Conservation (phyloP, 2,113 vertebrate species). For the Excalfactoria chinensis region DNA sequence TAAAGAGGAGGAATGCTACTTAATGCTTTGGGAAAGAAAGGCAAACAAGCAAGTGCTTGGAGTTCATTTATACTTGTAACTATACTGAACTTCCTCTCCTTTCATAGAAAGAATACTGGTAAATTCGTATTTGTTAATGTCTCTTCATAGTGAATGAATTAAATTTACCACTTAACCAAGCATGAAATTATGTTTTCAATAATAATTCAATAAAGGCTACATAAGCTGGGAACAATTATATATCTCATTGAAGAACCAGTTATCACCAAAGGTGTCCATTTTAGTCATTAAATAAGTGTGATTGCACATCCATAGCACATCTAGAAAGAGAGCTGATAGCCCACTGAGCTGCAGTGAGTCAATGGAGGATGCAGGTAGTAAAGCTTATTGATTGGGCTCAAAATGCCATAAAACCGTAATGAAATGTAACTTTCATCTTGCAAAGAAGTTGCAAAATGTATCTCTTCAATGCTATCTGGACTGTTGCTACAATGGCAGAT, state of each 20-base stretch:
- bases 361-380: neutral
- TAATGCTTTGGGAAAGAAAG: neutral
- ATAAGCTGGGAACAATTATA: constrained; percentile 66
- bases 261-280: constrained; percentile 20
- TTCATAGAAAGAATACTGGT: constrained; percentile 17
- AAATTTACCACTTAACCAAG: constrained; percentile 76
- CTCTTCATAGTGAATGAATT: constrained; percentile 68
- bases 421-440: constrained; percentile 39
- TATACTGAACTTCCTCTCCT: neutral
- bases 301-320: constrained; percentile 30
- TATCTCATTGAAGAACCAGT: constrained; percentile 19
- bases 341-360: constrained; percentile 29
- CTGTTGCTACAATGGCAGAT: neutral
- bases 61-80: neutral
- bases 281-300: constrained; percentile 30
- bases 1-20: neutral
- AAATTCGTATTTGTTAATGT: constrained; percentile 62
- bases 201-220: constrained; percentile 72
- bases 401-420: constrained; percentile 44
- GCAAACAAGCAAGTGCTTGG: neutral
- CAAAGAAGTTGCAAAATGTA: neutral
- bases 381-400: constrained; percentile 46
- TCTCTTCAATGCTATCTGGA: neutral
- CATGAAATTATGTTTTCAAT: constrained; percentile 79
- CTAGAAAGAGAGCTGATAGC: neutral